Base-by-base conservation (phyloP, 2,888 invertebrate species). In the Halictus quadricinctus region DNA sequence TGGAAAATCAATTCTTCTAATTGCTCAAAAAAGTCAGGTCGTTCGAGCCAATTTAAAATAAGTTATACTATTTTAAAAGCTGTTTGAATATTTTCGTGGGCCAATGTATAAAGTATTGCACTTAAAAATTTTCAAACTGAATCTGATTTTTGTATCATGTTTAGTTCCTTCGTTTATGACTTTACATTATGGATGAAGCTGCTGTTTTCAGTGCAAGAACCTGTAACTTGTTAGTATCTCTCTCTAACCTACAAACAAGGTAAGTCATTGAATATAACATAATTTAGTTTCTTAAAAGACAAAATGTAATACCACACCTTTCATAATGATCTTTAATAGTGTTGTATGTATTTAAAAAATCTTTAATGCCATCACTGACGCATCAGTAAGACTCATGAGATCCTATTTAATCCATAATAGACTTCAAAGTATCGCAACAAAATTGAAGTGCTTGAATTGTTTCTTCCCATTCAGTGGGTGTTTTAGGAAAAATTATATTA, bases 401-500 rank as follows among this genome's bases (percentile, higher is more conserved):
- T 25, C 89, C 90, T 66, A 90, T 91, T 36, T 80, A 18, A 41
- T 87, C 46, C 43, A 78, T 80, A 8, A 92, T 90, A 29, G 70
- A 72, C 0, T 81, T 75, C 73, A 93, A 81, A 1, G 80, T 81
- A 50, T 83, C 78, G 0, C 78, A 74, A 48, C 88, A 88, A 6
- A 84, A 85, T 46, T 78, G 76, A 36, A 93, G 82, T 7, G 76
- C 70, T 46, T 86, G 41, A 0, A 69, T 58, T 50, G 79, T 73
- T 72, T 87, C 83, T 36, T 85, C 29, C 82, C 84, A 85, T 8
- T 90, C 88, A 18, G 88, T 85, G 2, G 77, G 41, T 15, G 88
- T 88, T 43, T 87, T 78, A 5, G 92, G 93, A 76, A 92, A 87
- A n/a, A 88, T 50, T 15, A 93, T 84, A 76, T 89, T 87, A 8